These are phyloP conservation scores for Ochropacha duplaris DNA, from an alignment of 2,888 invertebrate species.

Conservation along the genomic window DNA sequence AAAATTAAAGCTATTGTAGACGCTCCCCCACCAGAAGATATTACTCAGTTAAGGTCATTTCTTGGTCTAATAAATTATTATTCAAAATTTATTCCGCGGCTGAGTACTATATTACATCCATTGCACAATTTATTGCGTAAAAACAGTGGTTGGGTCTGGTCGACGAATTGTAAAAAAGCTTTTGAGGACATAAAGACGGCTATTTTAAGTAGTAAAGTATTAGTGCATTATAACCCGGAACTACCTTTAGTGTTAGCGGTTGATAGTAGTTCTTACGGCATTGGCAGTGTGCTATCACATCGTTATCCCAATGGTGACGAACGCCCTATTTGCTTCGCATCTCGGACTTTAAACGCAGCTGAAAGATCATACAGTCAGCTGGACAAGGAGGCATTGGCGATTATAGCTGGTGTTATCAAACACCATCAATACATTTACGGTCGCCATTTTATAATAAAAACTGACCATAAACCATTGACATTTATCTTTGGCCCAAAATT, in stretches of 20 bases:
- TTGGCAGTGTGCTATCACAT: slow-evolving; percentile 26
- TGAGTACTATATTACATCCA: no score
- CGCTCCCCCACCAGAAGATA: no score
- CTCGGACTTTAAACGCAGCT: slow-evolving; percentile 23
- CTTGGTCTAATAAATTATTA: no score
- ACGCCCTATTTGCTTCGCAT: slow-evolving; percentile 24
- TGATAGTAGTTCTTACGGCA: slow-evolving; percentile 25
- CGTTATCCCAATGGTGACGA: slow-evolving; percentile 19
- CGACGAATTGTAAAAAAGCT: no score
- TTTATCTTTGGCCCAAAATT: slow-evolving; percentile 38
- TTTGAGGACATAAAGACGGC: no score
- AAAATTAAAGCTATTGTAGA: no score
- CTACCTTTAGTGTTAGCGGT: slow-evolving; percentile 23
- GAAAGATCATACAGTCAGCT: slow-evolving; percentile 32
- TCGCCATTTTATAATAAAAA: slow-evolving; percentile 24
- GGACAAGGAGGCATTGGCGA: slow-evolving; percentile 27
- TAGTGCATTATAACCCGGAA: not conserved
- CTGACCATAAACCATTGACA: slow-evolving; percentile 54
- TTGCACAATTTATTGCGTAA: no score
- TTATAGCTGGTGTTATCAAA: slow-evolving; percentile 19
- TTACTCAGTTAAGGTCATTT: no score
- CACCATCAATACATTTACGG: slow-evolving; percentile 26
- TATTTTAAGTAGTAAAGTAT: no score
- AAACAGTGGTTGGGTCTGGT: no score
- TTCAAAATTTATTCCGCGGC: no score